Conservation (phyloP, 2,113 vertebrate genomes). For the Ictalurus punctatus region DNA sequence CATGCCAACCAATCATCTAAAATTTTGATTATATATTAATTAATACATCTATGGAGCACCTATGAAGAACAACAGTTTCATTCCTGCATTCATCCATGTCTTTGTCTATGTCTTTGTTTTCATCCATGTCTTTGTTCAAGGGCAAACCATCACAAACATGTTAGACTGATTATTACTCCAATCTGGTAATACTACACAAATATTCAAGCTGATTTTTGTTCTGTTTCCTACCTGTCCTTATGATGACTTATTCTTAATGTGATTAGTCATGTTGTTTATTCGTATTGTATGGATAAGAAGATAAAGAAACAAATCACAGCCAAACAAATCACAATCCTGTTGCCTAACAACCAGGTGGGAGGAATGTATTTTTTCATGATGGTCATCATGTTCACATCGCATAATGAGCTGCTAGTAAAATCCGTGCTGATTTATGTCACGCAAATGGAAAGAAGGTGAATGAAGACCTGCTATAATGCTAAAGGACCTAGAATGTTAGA, state of each 20-base stretch:
- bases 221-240: neutral
- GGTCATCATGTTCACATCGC: neutral
- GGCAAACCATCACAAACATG: neutral
- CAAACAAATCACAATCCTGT: neutral
- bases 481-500: neutral
- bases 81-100: neutral
- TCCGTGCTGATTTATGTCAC: neutral
- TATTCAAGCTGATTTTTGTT: neutral
- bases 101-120: too few species aligned
- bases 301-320: neutral
- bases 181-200: neutral
- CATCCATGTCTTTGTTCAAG: neutral
- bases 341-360: neutral
- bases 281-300: neutral
- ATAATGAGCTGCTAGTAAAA: neutral
- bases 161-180: neutral
- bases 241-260: neutral
- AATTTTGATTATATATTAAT: neutral
- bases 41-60: neutral
- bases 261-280: neutral
- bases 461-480: neutral
- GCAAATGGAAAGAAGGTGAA: neutral
- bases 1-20: neutral
- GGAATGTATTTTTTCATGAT: neutral
- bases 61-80: neutral